phyloP scores from a whole-genome alignment of 2,113 vertebrate genomes.

The Gadus chalcogrammus region DNA sequence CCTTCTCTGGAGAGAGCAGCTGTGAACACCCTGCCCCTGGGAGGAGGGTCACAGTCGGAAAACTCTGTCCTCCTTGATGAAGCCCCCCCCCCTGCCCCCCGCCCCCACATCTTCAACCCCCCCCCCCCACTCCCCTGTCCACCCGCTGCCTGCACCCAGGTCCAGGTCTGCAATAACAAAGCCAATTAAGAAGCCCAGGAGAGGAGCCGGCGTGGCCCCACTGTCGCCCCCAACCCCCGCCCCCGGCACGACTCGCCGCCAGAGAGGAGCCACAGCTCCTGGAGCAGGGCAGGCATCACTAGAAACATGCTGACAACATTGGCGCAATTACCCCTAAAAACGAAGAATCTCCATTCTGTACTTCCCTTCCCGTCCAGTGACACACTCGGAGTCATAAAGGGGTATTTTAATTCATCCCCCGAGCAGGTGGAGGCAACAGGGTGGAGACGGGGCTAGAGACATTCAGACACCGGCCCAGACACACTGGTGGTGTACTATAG shows the following conservation, averaged over 20 bases:
- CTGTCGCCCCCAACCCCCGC: constrained; percentile 24
- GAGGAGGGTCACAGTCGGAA: constrained; percentile 61
- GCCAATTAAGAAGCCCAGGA: constrained; percentile 73
- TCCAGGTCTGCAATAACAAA: constrained; percentile 71
- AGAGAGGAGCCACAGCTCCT: constrained; percentile 52
- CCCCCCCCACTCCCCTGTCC: not conserved
- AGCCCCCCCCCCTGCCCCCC: constrained; percentile 20
- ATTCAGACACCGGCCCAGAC: constrained; percentile 1
- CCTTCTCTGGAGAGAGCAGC: constrained; percentile 68
- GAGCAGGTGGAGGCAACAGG: constrained; percentile 25
- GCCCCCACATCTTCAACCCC: too few relatives aligned
- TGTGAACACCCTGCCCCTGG: constrained; percentile 61
- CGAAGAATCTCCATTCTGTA: constrained; percentile 46
- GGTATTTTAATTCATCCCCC: constrained; percentile 49
- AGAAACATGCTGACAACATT: constrained; percentile 26
- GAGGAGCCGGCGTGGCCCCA: constrained; percentile 24
- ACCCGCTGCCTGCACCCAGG: constrained; percentile 47
- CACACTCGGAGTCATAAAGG: constrained; percentile 49
- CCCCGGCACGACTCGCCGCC: constrained; percentile 69
- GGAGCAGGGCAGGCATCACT: constrained; percentile 59
- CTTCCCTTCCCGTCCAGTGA: constrained; percentile 37
- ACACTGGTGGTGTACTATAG: too few relatives aligned
- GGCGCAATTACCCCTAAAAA: constrained; percentile 60
- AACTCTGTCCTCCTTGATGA: constrained; percentile 47
- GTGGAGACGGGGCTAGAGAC: constrained; percentile 19